These are phyloP conservation scores for Dermochelys coriacea DNA, from an alignment of 2,797 vertebrate species.

Conservation along the genomic window DNA sequence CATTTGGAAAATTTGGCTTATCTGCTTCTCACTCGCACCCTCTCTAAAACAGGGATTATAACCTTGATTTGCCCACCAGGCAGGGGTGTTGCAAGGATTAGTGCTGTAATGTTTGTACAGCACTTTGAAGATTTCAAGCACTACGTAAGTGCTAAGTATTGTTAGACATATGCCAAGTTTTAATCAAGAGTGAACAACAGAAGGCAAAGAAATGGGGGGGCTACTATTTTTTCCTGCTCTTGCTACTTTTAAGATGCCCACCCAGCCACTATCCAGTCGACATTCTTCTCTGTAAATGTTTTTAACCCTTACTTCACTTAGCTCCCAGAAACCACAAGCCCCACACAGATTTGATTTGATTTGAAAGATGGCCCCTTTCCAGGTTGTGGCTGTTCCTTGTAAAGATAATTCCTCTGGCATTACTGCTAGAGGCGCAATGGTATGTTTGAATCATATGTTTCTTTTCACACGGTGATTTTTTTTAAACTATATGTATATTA, in stretches of 20 bases:
- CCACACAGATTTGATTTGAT: constrained; percentile 71
- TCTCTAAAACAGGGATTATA: constrained; percentile 33
- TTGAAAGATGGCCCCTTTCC: constrained; percentile 60
- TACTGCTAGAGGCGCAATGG: constrained; percentile 63
- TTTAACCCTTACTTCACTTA: constrained; percentile 70
- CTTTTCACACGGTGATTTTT: constrained; percentile 75
- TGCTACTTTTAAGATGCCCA: constrained; percentile 55
- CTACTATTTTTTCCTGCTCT: constrained; percentile 40
- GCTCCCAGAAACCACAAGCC: constrained; percentile 66
- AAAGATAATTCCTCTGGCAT: constrained; percentile 71
- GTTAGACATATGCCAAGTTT: constrained; percentile 48
- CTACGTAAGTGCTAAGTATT: constrained; percentile 59
- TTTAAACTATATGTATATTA: constrained; percentile 7
- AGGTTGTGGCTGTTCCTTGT: constrained; percentile 67
- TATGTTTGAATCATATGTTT: constrained; percentile 65
- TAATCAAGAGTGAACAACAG: background rate
- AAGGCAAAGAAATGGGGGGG: background rate
- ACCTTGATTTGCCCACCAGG: constrained; percentile 47
- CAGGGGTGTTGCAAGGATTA: constrained; percentile 56
- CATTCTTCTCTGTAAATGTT: constrained; percentile 68
- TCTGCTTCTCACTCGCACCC: background rate
- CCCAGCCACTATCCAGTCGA: constrained; percentile 54
- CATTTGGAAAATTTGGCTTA: background rate
- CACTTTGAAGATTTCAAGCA: constrained; percentile 63
- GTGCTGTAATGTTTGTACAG: constrained; percentile 54